A percentile compares a stretch with the other conserved stretches of the same genome.
Conservation (phyloP, 2,888 invertebrate genomes). For the Caenorhabditis sp. region DNA sequence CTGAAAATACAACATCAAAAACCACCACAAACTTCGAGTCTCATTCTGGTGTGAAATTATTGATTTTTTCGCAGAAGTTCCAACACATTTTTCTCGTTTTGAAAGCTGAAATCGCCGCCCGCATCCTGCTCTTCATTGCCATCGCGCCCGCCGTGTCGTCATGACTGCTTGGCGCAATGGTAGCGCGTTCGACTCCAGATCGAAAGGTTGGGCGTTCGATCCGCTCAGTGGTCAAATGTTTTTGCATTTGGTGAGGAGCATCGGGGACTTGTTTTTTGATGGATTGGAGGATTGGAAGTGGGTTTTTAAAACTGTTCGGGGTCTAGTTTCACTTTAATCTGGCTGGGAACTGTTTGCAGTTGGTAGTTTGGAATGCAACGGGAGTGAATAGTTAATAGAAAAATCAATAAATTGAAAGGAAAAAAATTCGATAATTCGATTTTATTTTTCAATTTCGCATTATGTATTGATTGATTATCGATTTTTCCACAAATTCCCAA, state of each 20-base stretch:
- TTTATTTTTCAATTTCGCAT: no score
- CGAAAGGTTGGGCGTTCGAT: constrained; percentile 77
- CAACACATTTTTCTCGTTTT: not conserved
- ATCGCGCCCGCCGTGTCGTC: not conserved
- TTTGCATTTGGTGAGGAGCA: constrained; percentile 15
- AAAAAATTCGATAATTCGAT: no score
- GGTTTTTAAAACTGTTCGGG: no score
- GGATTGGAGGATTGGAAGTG: not conserved
- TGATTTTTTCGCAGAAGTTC: not conserved
- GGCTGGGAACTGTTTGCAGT: not conserved
- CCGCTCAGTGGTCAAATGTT: constrained; percentile 75
- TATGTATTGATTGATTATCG: no score
- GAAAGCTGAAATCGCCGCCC: not conserved
- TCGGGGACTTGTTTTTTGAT: not conserved
- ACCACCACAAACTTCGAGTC: no score
- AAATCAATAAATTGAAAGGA: no score
- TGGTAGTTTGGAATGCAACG: no score
- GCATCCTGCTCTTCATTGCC: not conserved
- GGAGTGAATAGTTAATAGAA: no score
- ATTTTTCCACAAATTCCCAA: no score
- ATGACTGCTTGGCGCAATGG: constrained; percentile 75
- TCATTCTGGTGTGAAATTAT: not conserved
- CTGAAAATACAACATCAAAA: no score
- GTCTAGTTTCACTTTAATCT: no score
- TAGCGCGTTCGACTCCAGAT: constrained; percentile 78